A percentile compares a stretch with the other conserved stretches of the same genome.
Conservation (phyloP, 2,797 vertebrate species). For the Aeoliscus strigatus region DNA sequence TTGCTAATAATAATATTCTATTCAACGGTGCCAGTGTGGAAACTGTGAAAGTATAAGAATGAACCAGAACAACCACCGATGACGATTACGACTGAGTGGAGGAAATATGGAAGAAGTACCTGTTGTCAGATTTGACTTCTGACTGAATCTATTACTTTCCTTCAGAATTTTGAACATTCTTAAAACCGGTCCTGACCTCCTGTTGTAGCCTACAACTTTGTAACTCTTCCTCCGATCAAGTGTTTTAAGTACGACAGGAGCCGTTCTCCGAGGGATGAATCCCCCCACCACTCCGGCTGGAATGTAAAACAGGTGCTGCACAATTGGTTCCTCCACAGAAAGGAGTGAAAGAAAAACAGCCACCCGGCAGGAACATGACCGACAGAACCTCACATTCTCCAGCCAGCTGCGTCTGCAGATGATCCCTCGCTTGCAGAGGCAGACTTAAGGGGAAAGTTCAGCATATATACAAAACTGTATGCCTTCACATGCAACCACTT, state of each 20-base stretch:
- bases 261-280: slow-evolving; percentile 33
- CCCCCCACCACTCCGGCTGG: slow-evolving; percentile 48
- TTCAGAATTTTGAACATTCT: too few species aligned
- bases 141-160: too few species aligned
- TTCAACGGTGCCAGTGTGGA: too few species aligned
- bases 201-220: too few species aligned
- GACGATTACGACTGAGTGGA: too few species aligned
- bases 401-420: slow-evolving; percentile 66
- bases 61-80: too few species aligned
- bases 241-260: slow-evolving; percentile 3
- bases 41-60: too few species aligned
- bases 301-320: slow-evolving; percentile 77
- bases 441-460: slow-evolving; percentile 28
- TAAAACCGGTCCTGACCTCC: too few species aligned
- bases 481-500: slow-evolving; percentile 6
- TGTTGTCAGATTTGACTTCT: too few species aligned
- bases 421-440: slow-evolving; percentile 44
- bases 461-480: slow-evolving; percentile 12
- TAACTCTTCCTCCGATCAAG: too few species aligned
- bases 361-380: slow-evolving; percentile 59
- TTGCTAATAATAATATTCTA: too few species aligned
- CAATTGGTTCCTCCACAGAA: slow-evolving; percentile 60
- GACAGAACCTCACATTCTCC: slow-evolving; percentile 69
- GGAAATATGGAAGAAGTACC: too few species aligned
- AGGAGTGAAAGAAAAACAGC: slow-evolving; percentile 63